phyloP scores from a whole-genome alignment of 2,113 vertebrate species.

The Sinocyclocheilus rhinocerous region DNA sequence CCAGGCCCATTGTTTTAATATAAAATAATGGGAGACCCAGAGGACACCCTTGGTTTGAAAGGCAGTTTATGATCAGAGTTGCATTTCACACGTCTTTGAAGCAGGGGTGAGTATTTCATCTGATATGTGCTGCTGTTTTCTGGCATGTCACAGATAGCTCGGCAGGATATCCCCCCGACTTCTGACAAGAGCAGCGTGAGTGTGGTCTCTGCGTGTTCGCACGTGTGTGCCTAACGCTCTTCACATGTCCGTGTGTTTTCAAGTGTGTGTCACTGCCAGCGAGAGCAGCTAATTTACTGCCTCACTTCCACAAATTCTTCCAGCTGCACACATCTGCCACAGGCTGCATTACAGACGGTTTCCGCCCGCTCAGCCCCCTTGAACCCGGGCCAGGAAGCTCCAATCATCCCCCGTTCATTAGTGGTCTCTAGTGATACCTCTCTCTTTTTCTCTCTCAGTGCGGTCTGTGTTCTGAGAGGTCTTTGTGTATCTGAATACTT shows the following conservation, averaged over 20 bases:
- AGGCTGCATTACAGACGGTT: conserved; percentile 40
- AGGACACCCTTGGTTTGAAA: conserved; percentile 8
- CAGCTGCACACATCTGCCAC: conserved; percentile 54
- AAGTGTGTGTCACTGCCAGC: conserved; percentile 26
- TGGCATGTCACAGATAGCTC: conserved; percentile 49
- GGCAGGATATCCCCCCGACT: conserved; percentile 49
- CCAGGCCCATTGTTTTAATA: not conserved
- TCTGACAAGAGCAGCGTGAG: conserved; percentile 58
- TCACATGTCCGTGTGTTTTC: conserved; percentile 29
- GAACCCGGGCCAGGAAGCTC: conserved; percentile 29
- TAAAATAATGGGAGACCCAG: not conserved
- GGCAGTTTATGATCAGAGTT: conserved; percentile 7
- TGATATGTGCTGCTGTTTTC: conserved; percentile 49
- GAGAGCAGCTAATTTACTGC: conserved; percentile 41
- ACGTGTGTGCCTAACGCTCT: conserved; percentile 49
- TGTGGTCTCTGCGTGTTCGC: conserved; percentile 51
- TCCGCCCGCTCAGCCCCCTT: conserved; percentile 9
- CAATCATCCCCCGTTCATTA: conserved; percentile 30
- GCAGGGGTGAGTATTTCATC: conserved; percentile 25
- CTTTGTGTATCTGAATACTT: not conserved
- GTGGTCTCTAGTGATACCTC: conserved; percentile 18
- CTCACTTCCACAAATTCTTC: conserved; percentile 50
- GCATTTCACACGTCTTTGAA: conserved; percentile 21
- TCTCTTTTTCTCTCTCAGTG: conserved; percentile 15
- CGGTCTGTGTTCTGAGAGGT: not conserved